Evolutionary conservation across 1,140 invertebrate genomes (phyloP).

Genomic region (Leptinotarsa defecta): DNA sequence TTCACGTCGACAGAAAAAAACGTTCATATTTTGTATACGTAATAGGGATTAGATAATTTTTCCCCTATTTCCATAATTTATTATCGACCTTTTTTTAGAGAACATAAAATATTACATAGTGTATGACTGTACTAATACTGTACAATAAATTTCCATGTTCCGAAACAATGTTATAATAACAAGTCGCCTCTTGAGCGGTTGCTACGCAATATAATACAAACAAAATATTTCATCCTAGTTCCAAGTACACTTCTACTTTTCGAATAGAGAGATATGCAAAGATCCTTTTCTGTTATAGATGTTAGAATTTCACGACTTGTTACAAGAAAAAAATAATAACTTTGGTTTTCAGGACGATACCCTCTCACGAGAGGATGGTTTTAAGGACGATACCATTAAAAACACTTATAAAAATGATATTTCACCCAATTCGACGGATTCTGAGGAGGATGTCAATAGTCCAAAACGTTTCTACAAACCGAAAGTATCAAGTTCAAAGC

Average conservation of each 20-base stretch:
- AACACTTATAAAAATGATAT: slow-evolving; percentile 14
- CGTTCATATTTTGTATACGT: no score
- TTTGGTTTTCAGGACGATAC: background rate
- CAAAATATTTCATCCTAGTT: background rate
- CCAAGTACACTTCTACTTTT: background rate
- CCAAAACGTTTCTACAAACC: slow-evolving; percentile 12
- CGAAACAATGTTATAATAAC: no score
- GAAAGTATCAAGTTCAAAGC: slow-evolving; percentile 1
- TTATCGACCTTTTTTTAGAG: no score
- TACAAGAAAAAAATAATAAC: background rate
- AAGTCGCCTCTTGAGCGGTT: background rate
- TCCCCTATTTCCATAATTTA: no score
- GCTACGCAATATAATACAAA: background rate
- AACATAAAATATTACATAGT: no score
- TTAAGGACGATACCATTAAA: slow-evolving; percentile 14
- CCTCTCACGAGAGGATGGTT: slow-evolving; percentile 3
- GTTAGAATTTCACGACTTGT: slow-evolving; percentile 19
- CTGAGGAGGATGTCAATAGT: slow-evolving; percentile 12
- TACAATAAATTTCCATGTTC: no score
- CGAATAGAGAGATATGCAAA: slow-evolving; percentile 35
- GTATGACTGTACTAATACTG: no score
- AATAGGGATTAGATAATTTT: no score
- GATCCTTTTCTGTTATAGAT: slow-evolving; percentile 43
- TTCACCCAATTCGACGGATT: background rate
- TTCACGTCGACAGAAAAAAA: no score